Percentiles rank a stretch among this genome's conserved stretches.
phyloP scores from a whole-genome alignment of 37 sponge, comb jelly and placozoan species.

The Axinella damicornis region DNA sequence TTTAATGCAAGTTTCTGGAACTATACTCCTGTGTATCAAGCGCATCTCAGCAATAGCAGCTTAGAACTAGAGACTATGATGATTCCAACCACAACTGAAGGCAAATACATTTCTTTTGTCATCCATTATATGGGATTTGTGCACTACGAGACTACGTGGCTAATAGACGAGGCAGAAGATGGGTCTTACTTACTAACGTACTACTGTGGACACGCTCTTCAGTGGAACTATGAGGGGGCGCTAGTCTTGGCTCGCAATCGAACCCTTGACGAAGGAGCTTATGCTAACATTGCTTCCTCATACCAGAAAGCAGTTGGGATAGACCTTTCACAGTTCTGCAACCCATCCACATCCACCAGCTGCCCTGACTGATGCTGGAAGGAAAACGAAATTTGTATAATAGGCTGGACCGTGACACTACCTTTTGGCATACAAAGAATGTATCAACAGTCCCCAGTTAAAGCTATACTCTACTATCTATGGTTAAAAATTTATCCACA shows the following conservation, averaged over 20 bases:
- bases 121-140: slow-evolving; percentile 8
- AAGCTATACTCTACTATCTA: too few relatives aligned
- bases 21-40: slow-evolving; percentile 4
- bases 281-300: neutral
- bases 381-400: too few relatives aligned
- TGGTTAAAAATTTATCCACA: too few relatives aligned
- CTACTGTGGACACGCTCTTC: slow-evolving; percentile 14
- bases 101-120: slow-evolving; percentile 4
- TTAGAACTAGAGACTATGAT: neutral
- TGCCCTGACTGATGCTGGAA: too few relatives aligned
- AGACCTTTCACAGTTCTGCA: neutral
- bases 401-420: too few relatives aligned
- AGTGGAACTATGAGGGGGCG: slow-evolving; percentile 39
- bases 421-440: too few relatives aligned
- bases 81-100: neutral
- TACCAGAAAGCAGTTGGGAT: neutral
- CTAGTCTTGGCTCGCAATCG: slow-evolving; percentile 8
- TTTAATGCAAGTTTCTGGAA: slow-evolving; percentile 1
- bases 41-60: neutral
- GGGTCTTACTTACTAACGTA: neutral
- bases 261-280: neutral
- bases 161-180: slow-evolving; percentile 12
- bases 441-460: too few relatives aligned
- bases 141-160: slow-evolving; percentile 30
- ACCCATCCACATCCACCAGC: too few relatives aligned